These are phyloP conservation scores for Acanthosoma haemorrhoidale DNA, from an alignment of 2,888 invertebrate species.

Conservation along the genomic window DNA sequence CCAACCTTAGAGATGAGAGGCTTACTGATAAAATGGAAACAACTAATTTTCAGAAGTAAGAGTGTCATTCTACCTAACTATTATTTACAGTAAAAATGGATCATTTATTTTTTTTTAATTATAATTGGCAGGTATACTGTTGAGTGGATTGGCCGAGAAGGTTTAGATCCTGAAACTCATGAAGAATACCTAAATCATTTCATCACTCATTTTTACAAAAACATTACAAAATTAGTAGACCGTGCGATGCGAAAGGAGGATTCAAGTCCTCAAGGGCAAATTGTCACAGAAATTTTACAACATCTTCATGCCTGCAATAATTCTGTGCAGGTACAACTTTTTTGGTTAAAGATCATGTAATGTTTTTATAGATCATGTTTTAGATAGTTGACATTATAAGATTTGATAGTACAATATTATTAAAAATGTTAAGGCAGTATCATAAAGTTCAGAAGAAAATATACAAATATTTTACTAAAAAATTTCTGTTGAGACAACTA, in stretches of 20 bases:
- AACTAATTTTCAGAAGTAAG: slow-evolving; percentile 80
- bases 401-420: no score
- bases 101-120: slow-evolving; percentile 7
- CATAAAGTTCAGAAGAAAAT: no score
- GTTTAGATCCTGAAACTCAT: slow-evolving; percentile 86
- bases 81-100: neutral
- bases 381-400: no score
- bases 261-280: slow-evolving; percentile 86
- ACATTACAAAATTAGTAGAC: slow-evolving; percentile 86
- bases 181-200: slow-evolving; percentile 90
- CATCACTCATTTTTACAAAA: slow-evolving; percentile 88
- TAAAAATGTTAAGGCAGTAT: no score
- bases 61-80: neutral
- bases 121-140: slow-evolving; percentile 68
- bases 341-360: neutral
- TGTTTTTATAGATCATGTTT: no score
- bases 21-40: slow-evolving; percentile 83
- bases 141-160: slow-evolving; percentile 95
- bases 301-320: slow-evolving; percentile 93
- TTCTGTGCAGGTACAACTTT: slow-evolving; percentile 64
- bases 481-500: no score
- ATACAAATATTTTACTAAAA: no score
- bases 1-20: slow-evolving; percentile 82
- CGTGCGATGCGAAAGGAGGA: slow-evolving; percentile 94
- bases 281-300: slow-evolving; percentile 88